phyloP scores from a whole-genome alignment of 2,888 invertebrate genomes.

The Geophilus truncorum region DNA sequence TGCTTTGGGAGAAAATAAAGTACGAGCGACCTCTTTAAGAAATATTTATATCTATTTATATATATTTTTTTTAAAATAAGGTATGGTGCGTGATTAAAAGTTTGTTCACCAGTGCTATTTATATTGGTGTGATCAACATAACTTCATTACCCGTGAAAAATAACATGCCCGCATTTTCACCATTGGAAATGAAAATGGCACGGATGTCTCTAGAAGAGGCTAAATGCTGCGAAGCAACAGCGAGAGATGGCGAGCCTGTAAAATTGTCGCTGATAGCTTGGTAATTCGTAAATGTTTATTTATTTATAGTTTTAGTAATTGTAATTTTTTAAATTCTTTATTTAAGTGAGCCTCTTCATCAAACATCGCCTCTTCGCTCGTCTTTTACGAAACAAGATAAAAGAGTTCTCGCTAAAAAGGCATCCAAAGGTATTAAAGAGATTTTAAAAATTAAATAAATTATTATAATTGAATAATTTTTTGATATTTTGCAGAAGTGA shows the following conservation, averaged over 20 bases:
- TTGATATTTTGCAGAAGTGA: not conserved
- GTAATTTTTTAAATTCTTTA: no score
- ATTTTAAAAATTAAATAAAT: no score
- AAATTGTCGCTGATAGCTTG: not conserved
- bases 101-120: slow-evolving; percentile 18
- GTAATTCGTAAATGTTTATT: not conserved
- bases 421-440: not conserved
- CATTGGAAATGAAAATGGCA: not conserved
- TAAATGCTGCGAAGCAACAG: not conserved
- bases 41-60: no score
- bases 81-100: slow-evolving; percentile 29
- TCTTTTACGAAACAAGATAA: not conserved
- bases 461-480: no score
- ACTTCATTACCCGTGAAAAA: not conserved
- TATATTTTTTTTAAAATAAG: not conserved
- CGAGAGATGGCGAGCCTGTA: not conserved
- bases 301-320: not conserved
- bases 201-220: not conserved
- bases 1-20: not conserved
- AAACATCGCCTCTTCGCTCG: not conserved
- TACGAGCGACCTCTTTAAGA: no score
- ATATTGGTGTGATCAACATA: slow-evolving; percentile 3
- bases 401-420: not conserved
- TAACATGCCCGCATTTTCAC: not conserved
- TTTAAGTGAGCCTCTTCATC: not conserved